Base-by-base conservation (phyloP, 2,888 invertebrate species). In the Camponotus fellah region DNA sequence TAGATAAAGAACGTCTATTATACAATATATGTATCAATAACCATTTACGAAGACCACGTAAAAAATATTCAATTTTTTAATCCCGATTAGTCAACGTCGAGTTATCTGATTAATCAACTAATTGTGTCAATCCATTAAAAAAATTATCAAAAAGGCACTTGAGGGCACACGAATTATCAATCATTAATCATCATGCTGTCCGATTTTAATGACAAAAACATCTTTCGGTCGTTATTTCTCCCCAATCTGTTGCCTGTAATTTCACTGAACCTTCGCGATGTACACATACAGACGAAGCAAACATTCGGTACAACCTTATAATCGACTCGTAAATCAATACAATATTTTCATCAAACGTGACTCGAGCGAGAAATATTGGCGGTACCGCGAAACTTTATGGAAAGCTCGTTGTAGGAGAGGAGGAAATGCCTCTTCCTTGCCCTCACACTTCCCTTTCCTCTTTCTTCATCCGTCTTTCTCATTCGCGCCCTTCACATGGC, bases 371-470 rank as follows among this genome's bases (percentile, higher is more conserved):
- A 91, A 90, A 90, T 91, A 92, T 92, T 92, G 91, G 90, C 86
- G 82, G 87, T 86, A 86, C 92, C 90, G 91, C 90, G 92, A 93
- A 93, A 93, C 91, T 92, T 93, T 93, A 93, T 93, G 91, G 92
- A 93, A 93, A 91, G 91, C 91, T 91, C 88, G 87, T 88, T 85
- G 88, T 88, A 85, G 83, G 79, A 85, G 85, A 85, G 80, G 84
- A 86, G 89, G 87, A 84, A 83, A 85, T 53, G 74, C 68, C 34
- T 79, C 79, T 43, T 69, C 32, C 77, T 65, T 9, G n/a, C 53
- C 56, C 17, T 79, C 32, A 34, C 71, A 79, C 53, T 53, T 56
- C 46, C 8, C 65, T 17, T 37, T 68, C 21, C 10, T 37, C 58
- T 72, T 26, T 60, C 8, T 53, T 8, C 17, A 49, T 17, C 49